Percentiles rank a stretch among this genome's conserved stretches.
These are phyloP conservation scores for Cataglyphis albicans DNA, from an alignment of 2,888 invertebrate genomes.

Conservation along the genomic window DNA sequence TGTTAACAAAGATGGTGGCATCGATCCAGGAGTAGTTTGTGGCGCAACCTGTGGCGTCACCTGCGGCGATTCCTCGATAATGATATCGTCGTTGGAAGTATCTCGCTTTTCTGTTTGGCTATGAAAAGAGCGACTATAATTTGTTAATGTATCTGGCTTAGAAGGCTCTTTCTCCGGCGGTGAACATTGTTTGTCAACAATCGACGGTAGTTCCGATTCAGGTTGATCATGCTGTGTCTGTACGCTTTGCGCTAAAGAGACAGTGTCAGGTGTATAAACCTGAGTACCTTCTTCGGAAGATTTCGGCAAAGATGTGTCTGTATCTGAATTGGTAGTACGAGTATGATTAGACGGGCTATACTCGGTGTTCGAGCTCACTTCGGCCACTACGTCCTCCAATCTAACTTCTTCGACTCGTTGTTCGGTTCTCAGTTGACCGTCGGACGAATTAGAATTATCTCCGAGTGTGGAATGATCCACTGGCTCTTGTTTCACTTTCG, in stretches of 20 bases:
- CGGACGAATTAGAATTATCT: constrained; percentile 85
- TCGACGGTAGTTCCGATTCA: constrained; percentile 68
- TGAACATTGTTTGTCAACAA: constrained; percentile 69
- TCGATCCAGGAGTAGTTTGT: constrained; percentile 51
- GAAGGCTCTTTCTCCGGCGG: constrained; percentile 68
- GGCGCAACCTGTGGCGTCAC: constrained; percentile 56
- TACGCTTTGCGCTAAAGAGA: constrained; percentile 69
- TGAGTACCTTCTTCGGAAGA: constrained; percentile 76
- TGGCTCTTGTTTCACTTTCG: constrained; percentile 81
- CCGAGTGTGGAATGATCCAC: constrained; percentile 81
- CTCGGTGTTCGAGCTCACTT: constrained; percentile 82
- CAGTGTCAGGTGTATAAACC: constrained; percentile 72
- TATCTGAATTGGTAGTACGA: constrained; percentile 78
- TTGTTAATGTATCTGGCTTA: constrained; percentile 69
- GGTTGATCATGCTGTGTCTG: constrained; percentile 72
- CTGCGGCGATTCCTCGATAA: constrained; percentile 75
- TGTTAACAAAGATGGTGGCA: constrained; percentile 56
- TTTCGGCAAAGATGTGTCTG: constrained; percentile 79
- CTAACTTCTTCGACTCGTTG: constrained; percentile 84
- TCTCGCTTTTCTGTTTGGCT: constrained; percentile 76
- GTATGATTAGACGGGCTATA: constrained; percentile 81
- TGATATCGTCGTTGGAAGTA: constrained; percentile 75
- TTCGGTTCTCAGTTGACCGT: constrained; percentile 82
- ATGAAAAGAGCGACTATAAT: constrained; percentile 73
- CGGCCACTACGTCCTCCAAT: constrained; percentile 83